These are phyloP conservation scores for Apocheima hispidaria DNA, from an alignment of 2,888 invertebrate genomes.

Conservation along the genomic window DNA sequence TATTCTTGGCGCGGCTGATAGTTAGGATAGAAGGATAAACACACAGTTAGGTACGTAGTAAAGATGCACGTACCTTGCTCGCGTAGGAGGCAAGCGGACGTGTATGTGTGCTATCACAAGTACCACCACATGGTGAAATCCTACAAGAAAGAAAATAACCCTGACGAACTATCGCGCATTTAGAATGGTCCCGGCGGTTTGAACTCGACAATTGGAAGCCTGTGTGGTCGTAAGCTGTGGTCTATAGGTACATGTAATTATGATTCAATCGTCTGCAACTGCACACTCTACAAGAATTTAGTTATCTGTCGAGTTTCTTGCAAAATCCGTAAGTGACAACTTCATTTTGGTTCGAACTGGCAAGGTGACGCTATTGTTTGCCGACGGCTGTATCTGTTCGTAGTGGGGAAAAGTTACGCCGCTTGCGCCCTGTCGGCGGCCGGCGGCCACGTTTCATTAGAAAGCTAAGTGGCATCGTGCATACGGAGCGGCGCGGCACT, in stretches of 20 bases:
- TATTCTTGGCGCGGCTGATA: constrained; percentile 35
- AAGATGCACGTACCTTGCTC: constrained; percentile 59
- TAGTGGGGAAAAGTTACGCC: constrained; percentile 5
- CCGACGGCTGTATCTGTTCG: constrained; percentile 3
- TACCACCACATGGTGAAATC: constrained; percentile 57
- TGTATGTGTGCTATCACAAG: constrained; percentile 46
- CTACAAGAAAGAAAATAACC: constrained; percentile 58
- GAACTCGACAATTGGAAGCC: constrained; percentile 3
- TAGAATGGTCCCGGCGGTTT: neutral
- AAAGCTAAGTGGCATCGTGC: constrained; percentile 72
- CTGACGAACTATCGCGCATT: constrained; percentile 51
- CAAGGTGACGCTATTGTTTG: constrained; percentile 20
- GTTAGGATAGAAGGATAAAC: constrained; percentile 49
- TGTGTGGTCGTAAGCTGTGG: constrained; percentile 3
- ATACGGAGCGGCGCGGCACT: constrained; percentile 66
- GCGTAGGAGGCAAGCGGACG: constrained; percentile 52
- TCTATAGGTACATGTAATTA: neutral
- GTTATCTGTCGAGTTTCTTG: constrained; percentile 10
- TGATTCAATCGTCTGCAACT: constrained; percentile 11
- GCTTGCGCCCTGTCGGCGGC: neutral
- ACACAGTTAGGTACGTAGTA: constrained; percentile 45
- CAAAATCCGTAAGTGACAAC: constrained; percentile 7
- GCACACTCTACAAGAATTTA: constrained; percentile 13
- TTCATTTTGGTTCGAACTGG: constrained; percentile 9
- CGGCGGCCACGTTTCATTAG: constrained; percentile 72